Conservation (phyloP, 92 coral and sea anemone genomes). For the Nematostella vectensis region DNA sequence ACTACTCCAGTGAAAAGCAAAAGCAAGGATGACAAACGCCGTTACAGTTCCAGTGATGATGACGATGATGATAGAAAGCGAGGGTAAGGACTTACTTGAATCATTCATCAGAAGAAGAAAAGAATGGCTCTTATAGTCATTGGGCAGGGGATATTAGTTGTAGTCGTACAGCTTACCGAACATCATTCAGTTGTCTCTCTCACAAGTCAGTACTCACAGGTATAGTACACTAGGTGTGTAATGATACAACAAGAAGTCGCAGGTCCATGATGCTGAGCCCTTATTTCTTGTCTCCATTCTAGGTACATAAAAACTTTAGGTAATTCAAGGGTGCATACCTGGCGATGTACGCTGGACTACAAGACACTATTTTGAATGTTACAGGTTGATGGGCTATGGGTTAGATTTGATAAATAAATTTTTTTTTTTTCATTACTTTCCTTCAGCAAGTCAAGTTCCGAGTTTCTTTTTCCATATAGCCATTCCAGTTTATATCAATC, state of each 20-base stretch:
- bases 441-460: no score
- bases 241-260: background rate
- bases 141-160: no score
- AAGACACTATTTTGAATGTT: slow-evolving; percentile 89
- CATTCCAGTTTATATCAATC: no score
- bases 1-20: slow-evolving; percentile 64
- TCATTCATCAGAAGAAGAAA: no score
- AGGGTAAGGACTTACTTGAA: slow-evolving; percentile 45
- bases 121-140: no score
- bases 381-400: slow-evolving; percentile 66
- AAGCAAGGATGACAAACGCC: slow-evolving; percentile 59
- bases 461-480: no score
- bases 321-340: slow-evolving; percentile 75
- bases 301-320: slow-evolving; percentile 86
- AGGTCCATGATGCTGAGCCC: slow-evolving; percentile 43
- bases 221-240: no score
- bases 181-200: no score
- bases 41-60: slow-evolving; percentile 64
- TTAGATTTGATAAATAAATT: slow-evolving; percentile 20
- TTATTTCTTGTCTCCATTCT: slow-evolving; percentile 96
- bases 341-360: slow-evolving; percentile 82
- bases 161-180: no score
- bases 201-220: no score
- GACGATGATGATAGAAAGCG: slow-evolving; percentile 57
- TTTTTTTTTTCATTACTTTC: background rate